Conservation (phyloP, 1,140 invertebrate genomes). For the Neelides sp. region DNA sequence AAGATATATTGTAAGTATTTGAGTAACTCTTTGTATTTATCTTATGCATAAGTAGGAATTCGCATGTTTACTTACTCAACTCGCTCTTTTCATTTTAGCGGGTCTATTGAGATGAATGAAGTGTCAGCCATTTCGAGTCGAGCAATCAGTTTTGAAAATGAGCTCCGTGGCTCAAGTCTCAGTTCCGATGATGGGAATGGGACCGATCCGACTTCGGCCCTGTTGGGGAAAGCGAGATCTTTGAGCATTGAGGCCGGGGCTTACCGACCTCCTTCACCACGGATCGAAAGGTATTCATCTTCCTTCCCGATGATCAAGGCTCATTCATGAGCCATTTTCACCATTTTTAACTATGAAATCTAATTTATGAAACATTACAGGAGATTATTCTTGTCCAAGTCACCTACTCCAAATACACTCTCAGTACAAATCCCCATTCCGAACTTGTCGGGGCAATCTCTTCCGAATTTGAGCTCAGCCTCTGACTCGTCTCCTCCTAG, state of each 20-base stretch:
- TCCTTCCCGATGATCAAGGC: background rate
- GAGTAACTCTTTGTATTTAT: too few relatives aligned
- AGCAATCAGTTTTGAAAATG: slow-evolving; percentile 45
- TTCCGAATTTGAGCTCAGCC: slow-evolving; percentile 53
- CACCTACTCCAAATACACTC: slow-evolving; percentile 53
- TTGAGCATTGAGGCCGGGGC: slow-evolving; percentile 25
- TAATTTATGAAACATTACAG: too few relatives aligned
- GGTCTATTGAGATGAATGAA: slow-evolving; percentile 60
- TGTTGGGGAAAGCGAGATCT: slow-evolving; percentile 15
- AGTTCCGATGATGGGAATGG: slow-evolving; percentile 45
- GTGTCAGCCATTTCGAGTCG: slow-evolving; percentile 42
- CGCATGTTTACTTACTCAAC: slow-evolving; percentile 3
- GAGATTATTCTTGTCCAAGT: slow-evolving; percentile 30
- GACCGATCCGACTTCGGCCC: slow-evolving; percentile 4
- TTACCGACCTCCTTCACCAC: slow-evolving; percentile 28
- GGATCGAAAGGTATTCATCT: slow-evolving; percentile 27
- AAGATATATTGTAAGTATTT: too few relatives aligned
- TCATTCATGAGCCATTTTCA: too few relatives aligned
- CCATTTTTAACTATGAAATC: too few relatives aligned
- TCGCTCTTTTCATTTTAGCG: slow-evolving; percentile 38
- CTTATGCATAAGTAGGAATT: background rate
- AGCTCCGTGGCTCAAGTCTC: slow-evolving; percentile 44
- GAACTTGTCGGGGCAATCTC: slow-evolving; percentile 51
- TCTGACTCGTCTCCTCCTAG: slow-evolving; percentile 39
- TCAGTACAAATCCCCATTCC: slow-evolving; percentile 55